These are phyloP conservation scores for Corythaixoides concolor DNA, from an alignment of 2,113 vertebrate species.

Conservation along the genomic window DNA sequence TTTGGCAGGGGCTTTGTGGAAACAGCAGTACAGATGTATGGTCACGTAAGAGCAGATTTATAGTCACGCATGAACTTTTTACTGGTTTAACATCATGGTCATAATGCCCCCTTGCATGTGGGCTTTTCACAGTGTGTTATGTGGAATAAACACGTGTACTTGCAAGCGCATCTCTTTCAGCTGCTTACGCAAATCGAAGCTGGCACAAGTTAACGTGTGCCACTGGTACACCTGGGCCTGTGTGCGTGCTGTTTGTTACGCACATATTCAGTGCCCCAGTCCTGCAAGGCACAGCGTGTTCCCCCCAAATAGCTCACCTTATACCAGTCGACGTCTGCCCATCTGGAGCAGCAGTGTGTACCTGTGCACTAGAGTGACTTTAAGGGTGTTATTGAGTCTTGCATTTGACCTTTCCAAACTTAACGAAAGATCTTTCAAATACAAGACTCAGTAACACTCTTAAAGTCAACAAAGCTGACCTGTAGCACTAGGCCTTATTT, in stretches of 20 bases:
- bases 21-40: background rate
- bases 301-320: background rate
- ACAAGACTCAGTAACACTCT: background rate
- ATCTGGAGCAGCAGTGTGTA: background rate
- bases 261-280: too few relatives aligned
- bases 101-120: background rate
- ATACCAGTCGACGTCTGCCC: background rate
- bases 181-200: background rate
- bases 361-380: background rate
- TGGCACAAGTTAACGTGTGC: background rate
- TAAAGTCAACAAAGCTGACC: background rate
- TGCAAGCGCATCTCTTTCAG: background rate
- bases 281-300: background rate
- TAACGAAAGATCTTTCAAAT: background rate
- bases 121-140: background rate
- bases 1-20: background rate
- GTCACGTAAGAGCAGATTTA: background rate
- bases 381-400: too few relatives aligned
- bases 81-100: background rate
- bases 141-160: background rate
- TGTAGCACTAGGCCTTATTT: background rate
- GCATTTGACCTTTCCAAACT: too few relatives aligned
- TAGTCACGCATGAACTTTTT: background rate
- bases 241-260: background rate
- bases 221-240: background rate